Evolutionary conservation across 1,140 invertebrate species (phyloP).

Genomic region (Bombus polaris): DNA sequence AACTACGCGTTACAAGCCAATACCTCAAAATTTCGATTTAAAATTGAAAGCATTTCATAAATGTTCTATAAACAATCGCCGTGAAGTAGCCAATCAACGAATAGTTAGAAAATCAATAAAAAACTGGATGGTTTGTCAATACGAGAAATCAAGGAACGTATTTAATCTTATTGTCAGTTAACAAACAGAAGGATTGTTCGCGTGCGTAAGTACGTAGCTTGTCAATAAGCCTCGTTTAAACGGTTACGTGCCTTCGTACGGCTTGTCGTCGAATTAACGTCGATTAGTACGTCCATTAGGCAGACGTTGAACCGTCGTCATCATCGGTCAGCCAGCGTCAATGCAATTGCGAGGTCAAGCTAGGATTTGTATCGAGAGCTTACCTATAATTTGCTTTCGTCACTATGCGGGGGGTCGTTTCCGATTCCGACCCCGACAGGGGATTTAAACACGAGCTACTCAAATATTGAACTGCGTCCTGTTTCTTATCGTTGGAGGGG

Average conservation of each 20-base stretch:
- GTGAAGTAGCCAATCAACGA: too few species aligned
- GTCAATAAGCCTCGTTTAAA: slow-evolving; percentile 75
- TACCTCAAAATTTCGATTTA: too few species aligned
- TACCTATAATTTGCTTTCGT: slow-evolving; percentile 2
- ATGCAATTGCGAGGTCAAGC: slow-evolving; percentile 6
- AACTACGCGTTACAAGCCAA: too few species aligned
- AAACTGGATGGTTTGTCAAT: background rate
- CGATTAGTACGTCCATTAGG: slow-evolving; percentile 79
- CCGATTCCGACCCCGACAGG: background rate
- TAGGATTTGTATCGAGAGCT: slow-evolving; percentile 51
- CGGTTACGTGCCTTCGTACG: slow-evolving; percentile 62
- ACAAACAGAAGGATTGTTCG: slow-evolving; percentile 4
- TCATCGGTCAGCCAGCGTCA: slow-evolving; percentile 1
- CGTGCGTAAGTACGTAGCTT: slow-evolving; percentile 23
- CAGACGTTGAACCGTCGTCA: slow-evolving; percentile 75
- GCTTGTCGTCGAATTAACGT: slow-evolving; percentile 78
- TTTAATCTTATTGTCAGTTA: background rate
- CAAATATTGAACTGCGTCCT: slow-evolving; percentile 29
- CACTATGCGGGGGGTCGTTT: background rate
- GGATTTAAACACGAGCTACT: background rate
- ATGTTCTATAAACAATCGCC: too few species aligned
- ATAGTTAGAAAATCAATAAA: background rate
- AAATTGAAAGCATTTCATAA: too few species aligned
- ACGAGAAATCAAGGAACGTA: background rate
- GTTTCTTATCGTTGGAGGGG: slow-evolving; percentile 25